Base-by-base conservation (phyloP, 2,113 vertebrate species). In the Otocyon megalotis region DNA sequence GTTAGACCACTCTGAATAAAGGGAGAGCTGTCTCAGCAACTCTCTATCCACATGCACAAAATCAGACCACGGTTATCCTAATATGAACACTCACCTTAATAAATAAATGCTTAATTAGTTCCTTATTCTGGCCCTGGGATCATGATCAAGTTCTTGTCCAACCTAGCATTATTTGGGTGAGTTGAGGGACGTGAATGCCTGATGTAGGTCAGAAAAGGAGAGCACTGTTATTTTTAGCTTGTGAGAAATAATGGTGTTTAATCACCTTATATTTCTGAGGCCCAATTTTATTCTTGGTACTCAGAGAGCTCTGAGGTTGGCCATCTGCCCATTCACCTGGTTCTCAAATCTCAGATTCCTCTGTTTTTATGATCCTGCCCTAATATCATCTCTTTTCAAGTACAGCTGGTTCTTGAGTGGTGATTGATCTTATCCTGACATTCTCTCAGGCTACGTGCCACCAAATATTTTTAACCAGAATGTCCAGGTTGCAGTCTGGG, bases 211-310 rank as follows among this genome's bases (percentile, higher is more conserved):
- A 71, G 79, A 74, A 90, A 74, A 93, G 56, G 53, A 88, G 16
- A 54, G 48, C 48, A 62, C 62, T 93, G 48, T 94, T 60, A 74
- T 92, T 56, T 81, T 30, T 63, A 87, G 54, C 22, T 32, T 62
- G 13, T 43, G 56, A 17, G 69, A 80, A 94, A 76, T 43, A 54
- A 86, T 37, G 20, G 28, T 10, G 48, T 80, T 88, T 76, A 88
- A n/a, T 81, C 85, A 77, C 35, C 80, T 97, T 54, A 90, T 22
- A n/a, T 77, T 84, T 95, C 94, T 88, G 90, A 94, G 76, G 16
- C 54, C 63, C 7, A 69, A 37, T n/a, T 87, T 83, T 30, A 16
- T 58, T 69, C 71, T 50, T 79, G 32, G 28, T n/a, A 22, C 28
- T 67, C 35, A 19, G 37, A 93, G 56, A 58, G 17, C 74, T 48